Percentiles rank a stretch among this genome's conserved stretches.
These are phyloP conservation scores for Triplophysa tibetana DNA, from an alignment of 2,113 vertebrate genomes.

Conservation along the genomic window DNA sequence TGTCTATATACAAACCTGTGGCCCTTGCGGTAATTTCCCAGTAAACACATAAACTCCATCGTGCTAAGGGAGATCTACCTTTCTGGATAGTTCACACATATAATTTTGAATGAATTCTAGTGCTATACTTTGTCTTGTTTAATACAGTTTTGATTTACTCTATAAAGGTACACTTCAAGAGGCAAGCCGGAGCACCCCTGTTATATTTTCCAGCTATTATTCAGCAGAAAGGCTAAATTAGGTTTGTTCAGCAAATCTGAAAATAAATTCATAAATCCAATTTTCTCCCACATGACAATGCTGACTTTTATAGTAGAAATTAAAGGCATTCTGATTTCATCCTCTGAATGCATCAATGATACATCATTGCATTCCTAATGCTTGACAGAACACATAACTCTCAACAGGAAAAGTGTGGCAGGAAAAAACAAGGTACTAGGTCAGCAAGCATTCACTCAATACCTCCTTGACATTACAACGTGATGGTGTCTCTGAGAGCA, in stretches of 20 bases:
- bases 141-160: too few species aligned
- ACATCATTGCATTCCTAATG: neutral
- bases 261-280: neutral
- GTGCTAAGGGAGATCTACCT: neutral
- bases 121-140: too few species aligned
- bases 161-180: too few species aligned
- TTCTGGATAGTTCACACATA: too few species aligned
- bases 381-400: neutral
- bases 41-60: constrained; percentile 8
- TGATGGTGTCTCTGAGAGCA: neutral
- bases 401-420: neutral
- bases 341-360: neutral
- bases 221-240: too few species aligned
- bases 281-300: neutral
- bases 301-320: neutral
- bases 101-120: too few species aligned
- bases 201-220: too few species aligned
- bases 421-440: neutral
- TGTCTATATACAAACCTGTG: constrained; percentile 15
- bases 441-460: neutral
- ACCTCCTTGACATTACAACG: neutral
- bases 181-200: too few species aligned
- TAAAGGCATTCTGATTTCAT: neutral
- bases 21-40: neutral
- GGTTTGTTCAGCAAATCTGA: constrained; percentile 12